A percentile compares a stretch with the other conserved stretches of the same genome.
Conservation (phyloP, 1,140 invertebrate species). For the Atta cephalotes region DNA sequence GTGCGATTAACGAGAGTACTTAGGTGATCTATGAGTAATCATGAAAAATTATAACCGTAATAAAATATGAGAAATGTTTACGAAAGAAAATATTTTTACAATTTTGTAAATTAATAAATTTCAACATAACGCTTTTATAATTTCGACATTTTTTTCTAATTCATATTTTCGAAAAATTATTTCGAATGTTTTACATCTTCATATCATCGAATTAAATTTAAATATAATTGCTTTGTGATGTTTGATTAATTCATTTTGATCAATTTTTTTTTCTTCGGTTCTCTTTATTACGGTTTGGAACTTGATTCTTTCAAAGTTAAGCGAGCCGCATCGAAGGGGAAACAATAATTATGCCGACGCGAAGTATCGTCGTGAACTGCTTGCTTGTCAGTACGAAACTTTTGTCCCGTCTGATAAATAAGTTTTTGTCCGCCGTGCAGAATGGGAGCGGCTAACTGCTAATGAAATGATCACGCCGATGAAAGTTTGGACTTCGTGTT, state of each 20-base stretch:
- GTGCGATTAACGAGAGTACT: constrained; percentile 30
- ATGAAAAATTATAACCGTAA: background rate
- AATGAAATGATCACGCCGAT: constrained; percentile 71
- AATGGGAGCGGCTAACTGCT: constrained; percentile 55
- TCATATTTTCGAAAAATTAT: constrained; percentile 6
- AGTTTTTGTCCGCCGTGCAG: constrained; percentile 41
- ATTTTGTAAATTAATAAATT: constrained; percentile 17
- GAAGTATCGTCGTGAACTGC: constrained; percentile 14
- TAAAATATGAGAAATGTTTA: background rate
- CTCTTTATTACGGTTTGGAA: background rate
- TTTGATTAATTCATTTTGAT: background rate
- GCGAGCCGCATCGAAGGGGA: background rate
- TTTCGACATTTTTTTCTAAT: background rate
- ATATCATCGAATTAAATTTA: background rate
- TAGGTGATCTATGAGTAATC: background rate
- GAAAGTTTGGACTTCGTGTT: constrained; percentile 65
- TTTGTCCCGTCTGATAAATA: constrained; percentile 68
- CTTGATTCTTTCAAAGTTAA: constrained; percentile 1
- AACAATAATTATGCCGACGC: constrained; percentile 43
- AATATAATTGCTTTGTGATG: background rate
- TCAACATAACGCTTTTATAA: background rate
- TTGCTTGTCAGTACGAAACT: constrained; percentile 58
- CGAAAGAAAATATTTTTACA: background rate
- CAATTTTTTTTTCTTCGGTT: background rate
- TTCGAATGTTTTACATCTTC: background rate